These are phyloP conservation scores for Isoperla grammatica DNA, from an alignment of 2,888 invertebrate genomes.

Conservation along the genomic window DNA sequence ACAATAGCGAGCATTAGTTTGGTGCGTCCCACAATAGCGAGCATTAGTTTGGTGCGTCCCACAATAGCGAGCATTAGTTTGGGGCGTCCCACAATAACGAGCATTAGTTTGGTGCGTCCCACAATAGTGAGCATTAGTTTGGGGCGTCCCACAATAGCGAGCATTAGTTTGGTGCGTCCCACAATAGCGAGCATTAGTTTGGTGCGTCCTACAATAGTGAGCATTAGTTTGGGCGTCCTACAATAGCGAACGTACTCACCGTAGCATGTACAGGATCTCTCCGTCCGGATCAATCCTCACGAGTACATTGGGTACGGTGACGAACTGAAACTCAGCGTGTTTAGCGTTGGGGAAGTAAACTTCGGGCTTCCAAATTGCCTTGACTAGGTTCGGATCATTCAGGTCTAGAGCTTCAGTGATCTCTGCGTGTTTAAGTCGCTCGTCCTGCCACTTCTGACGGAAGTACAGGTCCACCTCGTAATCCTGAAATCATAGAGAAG, in stretches of 20 bases:
- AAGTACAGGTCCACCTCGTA: conserved; percentile 49
- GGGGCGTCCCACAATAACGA: no score
- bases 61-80: no score
- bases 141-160: no score
- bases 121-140: no score
- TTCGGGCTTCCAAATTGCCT: conserved; percentile 47
- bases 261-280: conserved; percentile 47
- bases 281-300: conserved; percentile 46
- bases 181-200: no score
- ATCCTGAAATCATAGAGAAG: conserved; percentile 44
- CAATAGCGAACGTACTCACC: conserved; percentile 39
- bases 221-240: background rate
- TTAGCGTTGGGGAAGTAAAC: conserved; percentile 48
- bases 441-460: conserved; percentile 47
- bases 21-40: no score
- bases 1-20: no score
- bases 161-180: no score
- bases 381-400: conserved; percentile 46
- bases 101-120: no score
- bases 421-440: conserved; percentile 42
- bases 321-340: conserved; percentile 47
- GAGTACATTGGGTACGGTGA: conserved; percentile 48
- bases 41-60: no score
- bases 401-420: conserved; percentile 44
- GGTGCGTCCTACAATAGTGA: no score